Conservation (phyloP, 1,140 invertebrate species). For the Tachypleus tridentatus region DNA sequence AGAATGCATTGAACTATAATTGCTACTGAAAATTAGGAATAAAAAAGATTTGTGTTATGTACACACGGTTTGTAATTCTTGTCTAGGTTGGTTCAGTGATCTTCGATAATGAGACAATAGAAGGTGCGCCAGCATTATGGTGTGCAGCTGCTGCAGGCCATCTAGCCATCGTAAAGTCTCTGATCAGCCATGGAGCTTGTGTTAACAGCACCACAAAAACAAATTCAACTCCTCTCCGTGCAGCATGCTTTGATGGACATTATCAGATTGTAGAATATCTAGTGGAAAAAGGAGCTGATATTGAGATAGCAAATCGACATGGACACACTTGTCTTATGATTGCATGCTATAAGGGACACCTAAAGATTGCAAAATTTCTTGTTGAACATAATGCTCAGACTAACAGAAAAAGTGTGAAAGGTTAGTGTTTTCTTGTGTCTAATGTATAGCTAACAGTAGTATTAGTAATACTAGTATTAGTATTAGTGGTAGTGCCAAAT, state of each 20-base stretch:
- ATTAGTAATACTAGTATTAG: too few species aligned
- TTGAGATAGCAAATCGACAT: conserved; percentile 78
- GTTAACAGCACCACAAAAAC: conserved; percentile 82
- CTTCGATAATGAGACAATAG: conserved; percentile 92
- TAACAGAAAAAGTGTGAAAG: conserved; percentile 78
- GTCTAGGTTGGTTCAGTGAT: conserved; percentile 55
- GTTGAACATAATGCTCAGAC: conserved; percentile 79
- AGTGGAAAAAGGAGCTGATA: conserved; percentile 75
- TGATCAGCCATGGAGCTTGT: conserved; percentile 67
- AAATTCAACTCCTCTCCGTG: conserved; percentile 73
- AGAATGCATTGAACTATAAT: too few species aligned
- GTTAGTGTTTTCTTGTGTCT: conserved; percentile 28
- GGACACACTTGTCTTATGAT: conserved; percentile 96
- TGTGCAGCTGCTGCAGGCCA: conserved; percentile 72
- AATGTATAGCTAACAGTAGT: too few species aligned
- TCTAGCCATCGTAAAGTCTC: conserved; percentile 56
- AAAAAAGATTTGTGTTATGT: too few species aligned
- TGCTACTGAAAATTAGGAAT: too few species aligned
- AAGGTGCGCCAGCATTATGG: conserved; percentile 87
- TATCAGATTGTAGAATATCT: conserved; percentile 81
- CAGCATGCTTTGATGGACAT: conserved; percentile 88
- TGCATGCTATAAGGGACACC: conserved; percentile 87
- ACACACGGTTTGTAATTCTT: too few species aligned
- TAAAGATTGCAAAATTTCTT: conserved; percentile 71
- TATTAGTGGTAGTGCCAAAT: too few species aligned